Evolutionary conservation across 2,888 invertebrate genomes (phyloP).

Genomic region (Drosophila aldrichi): DNA sequence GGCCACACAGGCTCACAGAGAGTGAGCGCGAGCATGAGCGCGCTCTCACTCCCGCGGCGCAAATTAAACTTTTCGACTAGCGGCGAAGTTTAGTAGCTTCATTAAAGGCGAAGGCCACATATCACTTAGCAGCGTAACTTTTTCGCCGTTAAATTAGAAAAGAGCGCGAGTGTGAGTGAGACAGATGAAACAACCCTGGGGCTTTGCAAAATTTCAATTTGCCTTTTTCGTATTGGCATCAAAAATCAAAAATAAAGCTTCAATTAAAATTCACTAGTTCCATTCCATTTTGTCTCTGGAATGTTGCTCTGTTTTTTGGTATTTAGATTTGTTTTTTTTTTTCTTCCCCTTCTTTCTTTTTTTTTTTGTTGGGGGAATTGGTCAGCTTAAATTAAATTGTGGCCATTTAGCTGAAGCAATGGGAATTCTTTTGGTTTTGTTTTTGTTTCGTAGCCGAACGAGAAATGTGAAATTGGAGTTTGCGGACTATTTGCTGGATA

Average conservation of each 20-base stretch:
- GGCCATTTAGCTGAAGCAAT: constrained; percentile 46
- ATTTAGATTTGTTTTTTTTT: constrained; percentile 38
- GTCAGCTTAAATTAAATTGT: constrained; percentile 71
- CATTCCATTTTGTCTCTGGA: constrained; percentile 16
- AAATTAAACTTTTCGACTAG: constrained; percentile 73
- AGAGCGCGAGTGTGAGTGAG: constrained; percentile 6
- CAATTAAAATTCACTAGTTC: constrained; percentile 73
- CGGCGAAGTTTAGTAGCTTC: constrained; percentile 62
- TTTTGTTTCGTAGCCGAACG: neutral
- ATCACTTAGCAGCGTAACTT: constrained; percentile 59
- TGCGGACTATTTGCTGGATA: constrained; percentile 8
- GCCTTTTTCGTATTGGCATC: constrained; percentile 26
- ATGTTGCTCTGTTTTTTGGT: constrained; percentile 36
- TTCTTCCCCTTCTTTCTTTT: neutral
- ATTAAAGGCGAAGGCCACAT: constrained; percentile 64
- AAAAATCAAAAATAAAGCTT: constrained; percentile 73
- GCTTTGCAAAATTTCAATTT: constrained; percentile 66
- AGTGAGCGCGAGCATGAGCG: neutral
- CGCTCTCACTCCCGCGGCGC: constrained; percentile 24
- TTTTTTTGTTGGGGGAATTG: constrained; percentile 29
- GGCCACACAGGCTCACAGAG: neutral
- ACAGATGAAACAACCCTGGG: constrained; percentile 50
- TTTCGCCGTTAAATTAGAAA: constrained; percentile 63
- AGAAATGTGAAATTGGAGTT: constrained; percentile 6
- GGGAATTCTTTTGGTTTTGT: constrained; percentile 34